phyloP scores from a whole-genome alignment of 37 sponge, comb jelly and placozoan species.

The Chondrilla cf. caribensis region DNA sequence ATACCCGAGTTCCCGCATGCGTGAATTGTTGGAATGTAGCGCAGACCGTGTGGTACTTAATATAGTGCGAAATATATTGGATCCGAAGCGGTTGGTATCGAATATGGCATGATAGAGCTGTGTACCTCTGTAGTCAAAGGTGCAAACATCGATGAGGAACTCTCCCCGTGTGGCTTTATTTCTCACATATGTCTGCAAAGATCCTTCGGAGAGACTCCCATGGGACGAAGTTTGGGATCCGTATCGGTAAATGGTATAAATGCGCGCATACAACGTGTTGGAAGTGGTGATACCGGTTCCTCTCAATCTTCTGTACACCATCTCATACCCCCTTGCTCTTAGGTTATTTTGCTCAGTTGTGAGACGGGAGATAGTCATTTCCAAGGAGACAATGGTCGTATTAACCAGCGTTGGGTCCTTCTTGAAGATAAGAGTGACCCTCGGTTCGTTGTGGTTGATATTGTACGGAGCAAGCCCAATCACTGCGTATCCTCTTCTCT shows the following conservation, averaged over 20 bases:
- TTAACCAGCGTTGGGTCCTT: background rate
- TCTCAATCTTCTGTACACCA: background rate
- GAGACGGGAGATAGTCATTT: background rate
- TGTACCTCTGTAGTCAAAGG: conserved; percentile 1
- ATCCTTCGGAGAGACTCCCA: background rate
- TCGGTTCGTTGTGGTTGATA: background rate
- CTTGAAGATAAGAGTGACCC: conserved; percentile 19
- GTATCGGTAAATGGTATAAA: background rate
- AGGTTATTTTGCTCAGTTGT: background rate
- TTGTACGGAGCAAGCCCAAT: conserved; percentile 7
- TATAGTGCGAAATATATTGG: background rate
- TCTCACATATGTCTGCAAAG: background rate
- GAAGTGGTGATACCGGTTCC: background rate
- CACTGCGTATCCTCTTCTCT: background rate
- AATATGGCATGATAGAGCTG: conserved; percentile 2
- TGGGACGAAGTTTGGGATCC: background rate
- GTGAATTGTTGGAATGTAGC: background rate
- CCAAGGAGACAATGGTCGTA: background rate
- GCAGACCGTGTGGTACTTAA: background rate
- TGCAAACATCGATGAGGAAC: conserved; percentile 6
- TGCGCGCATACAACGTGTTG: background rate
- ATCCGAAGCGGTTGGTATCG: conserved; percentile 6
- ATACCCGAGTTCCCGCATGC: background rate
- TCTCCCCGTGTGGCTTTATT: background rate
- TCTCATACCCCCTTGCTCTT: background rate